Conservation (phyloP, 2,888 invertebrate genomes). For the Eristalis arbustorum region DNA sequence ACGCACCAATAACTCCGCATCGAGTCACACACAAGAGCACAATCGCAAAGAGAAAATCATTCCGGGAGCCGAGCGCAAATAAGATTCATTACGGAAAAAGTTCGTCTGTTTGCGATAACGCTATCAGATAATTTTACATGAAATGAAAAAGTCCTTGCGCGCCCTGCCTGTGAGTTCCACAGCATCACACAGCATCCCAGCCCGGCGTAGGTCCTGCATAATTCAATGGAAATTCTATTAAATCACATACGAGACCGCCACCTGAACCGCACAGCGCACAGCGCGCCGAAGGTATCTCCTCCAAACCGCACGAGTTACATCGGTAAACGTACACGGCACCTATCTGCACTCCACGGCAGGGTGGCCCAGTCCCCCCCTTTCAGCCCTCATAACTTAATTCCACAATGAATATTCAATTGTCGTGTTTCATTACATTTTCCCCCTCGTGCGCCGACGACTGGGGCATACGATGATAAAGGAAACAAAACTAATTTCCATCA, state of each 20-base stretch:
- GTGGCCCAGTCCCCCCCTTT: not conserved
- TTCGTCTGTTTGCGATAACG: not conserved
- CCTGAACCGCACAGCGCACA: not conserved
- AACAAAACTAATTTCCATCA: constrained; percentile 62
- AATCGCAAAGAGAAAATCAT: not conserved
- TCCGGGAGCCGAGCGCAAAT: not conserved
- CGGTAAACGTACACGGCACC: not conserved
- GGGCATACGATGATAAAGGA: constrained; percentile 9
- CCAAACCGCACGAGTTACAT: not conserved
- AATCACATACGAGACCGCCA: constrained; percentile 15
- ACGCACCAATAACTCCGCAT: no score
- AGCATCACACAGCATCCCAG: not conserved
- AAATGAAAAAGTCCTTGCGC: not conserved
- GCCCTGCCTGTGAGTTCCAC: not conserved
- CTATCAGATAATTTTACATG: not conserved
- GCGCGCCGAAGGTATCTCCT: not conserved
- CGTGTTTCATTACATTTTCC: constrained; percentile 41
- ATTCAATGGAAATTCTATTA: constrained; percentile 33
- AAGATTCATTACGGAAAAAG: not conserved
- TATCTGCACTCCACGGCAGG: no score
- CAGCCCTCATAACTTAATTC: constrained; percentile 34
- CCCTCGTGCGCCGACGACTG: not conserved
- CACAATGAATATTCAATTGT: constrained; percentile 65
- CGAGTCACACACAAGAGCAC: not conserved
- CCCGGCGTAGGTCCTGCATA: not conserved